Evolutionary conservation across 2,888 invertebrate species (phyloP).

Genomic region (Scaptomyza flava): DNA sequence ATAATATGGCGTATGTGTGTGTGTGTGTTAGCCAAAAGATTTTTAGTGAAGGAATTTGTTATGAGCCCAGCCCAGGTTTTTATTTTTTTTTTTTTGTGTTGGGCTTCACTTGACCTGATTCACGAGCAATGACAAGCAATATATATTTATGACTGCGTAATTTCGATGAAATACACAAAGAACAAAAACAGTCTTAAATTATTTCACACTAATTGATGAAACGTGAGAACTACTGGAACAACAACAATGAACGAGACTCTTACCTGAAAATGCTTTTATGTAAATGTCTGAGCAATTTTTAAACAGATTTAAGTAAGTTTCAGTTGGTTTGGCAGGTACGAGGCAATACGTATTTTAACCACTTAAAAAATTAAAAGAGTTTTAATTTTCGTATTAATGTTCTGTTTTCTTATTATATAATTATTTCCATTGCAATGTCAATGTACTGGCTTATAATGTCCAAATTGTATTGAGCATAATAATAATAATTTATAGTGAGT

Average conservation of each 20-base stretch:
- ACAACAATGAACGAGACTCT: slow-evolving; percentile 12
- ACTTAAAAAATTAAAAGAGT: no score
- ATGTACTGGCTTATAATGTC: no score
- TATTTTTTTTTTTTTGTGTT: slow-evolving; percentile 6
- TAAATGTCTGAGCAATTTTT: background rate
- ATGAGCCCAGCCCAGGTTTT: slow-evolving; percentile 11
- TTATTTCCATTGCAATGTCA: no score
- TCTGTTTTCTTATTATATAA: no score
- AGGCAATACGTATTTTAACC: no score
- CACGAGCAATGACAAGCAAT: slow-evolving; percentile 45
- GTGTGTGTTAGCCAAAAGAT: slow-evolving; percentile 25
- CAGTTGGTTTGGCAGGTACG: background rate
- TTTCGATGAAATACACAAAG: slow-evolving; percentile 20
- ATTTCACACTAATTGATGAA: slow-evolving; percentile 38
- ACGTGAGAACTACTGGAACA: slow-evolving; percentile 24
- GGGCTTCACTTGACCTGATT: slow-evolving; percentile 45
- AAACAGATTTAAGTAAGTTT: background rate
- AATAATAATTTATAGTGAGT: no score
- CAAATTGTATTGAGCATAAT: no score
- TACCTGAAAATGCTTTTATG: slow-evolving; percentile 47
- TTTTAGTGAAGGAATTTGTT: slow-evolving; percentile 16
- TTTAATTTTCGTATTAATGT: no score
- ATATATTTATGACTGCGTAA: slow-evolving; percentile 20
- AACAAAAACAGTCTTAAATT: slow-evolving; percentile 8
- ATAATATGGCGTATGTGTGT: slow-evolving; percentile 9